phyloP scores from a whole-genome alignment of 2,797 vertebrate genomes.

The Aythya fuligula region DNA sequence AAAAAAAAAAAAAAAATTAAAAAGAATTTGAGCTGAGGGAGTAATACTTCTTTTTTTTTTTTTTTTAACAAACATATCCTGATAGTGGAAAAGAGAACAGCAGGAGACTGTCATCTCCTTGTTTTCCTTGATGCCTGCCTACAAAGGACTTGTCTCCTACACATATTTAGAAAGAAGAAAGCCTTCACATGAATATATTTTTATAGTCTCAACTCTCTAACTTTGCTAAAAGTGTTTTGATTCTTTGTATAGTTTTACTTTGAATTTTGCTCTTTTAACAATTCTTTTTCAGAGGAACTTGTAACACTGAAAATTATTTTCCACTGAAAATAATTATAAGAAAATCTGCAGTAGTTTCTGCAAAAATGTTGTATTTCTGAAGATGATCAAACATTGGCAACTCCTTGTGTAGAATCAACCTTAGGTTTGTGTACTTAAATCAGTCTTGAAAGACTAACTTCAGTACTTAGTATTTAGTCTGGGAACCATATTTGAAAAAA shows the following conservation, averaged over 20 bases:
- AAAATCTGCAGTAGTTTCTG: background rate
- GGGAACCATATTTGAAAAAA: background rate
- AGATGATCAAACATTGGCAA: background rate
- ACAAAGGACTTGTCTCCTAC: conserved; percentile 52
- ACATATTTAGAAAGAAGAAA: background rate
- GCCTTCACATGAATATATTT: background rate
- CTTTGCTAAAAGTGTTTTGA: background rate
- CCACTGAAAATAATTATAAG: background rate
- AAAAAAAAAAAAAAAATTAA: background rate
- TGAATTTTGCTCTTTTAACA: background rate
- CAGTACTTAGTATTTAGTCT: background rate
- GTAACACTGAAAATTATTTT: background rate
- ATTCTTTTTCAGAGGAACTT: background rate
- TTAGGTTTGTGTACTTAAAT: background rate
- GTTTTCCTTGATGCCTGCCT: conserved; percentile 16
- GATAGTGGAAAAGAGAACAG: background rate
- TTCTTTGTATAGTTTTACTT: background rate
- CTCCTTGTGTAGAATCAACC: background rate
- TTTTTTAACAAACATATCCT: background rate
- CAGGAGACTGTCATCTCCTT: conserved; percentile 25
- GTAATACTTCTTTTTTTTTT: background rate
- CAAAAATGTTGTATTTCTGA: background rate
- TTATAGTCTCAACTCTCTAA: background rate
- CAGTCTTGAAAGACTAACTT: background rate
- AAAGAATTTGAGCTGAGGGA: background rate